Evolutionary conservation across 2,797 vertebrate species (phyloP), one percentile per base, ranked within the genome.

Genomic region (Diglossa cyanea): DNA sequence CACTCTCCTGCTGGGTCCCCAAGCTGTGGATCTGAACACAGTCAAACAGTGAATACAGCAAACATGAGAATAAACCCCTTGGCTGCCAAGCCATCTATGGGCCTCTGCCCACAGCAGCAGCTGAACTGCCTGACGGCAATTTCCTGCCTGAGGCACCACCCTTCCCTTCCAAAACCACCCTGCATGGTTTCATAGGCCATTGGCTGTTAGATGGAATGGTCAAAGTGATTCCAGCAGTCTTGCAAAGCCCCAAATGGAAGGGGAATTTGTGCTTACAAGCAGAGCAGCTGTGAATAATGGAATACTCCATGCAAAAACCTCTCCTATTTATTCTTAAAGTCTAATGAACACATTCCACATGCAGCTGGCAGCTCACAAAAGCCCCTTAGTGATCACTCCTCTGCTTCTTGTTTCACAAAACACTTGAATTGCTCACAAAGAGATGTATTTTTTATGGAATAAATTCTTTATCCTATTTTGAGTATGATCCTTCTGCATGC

Each of bases 341-440:
- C 80, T 92, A 79, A 94, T 73, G 63, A 70, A 84, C 66, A 92
- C 86, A 95, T 88, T 28, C 51, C 79, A 82, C n/a, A 61, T 47
- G 74, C 95, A 97, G 95, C 94, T 95, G 96, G 83, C 71, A 90
- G 71, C 77, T 92, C 71, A 96, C 55, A 96, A 94, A 96, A 91
- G 88, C 77, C 60, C 75, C 42, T 84, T 50, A 37, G 80, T 90
- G 88, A 94, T 66, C 77, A 88, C 77, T 31, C 37, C 37, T 95
- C 88, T 90, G 77, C 55, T 93, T 84, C 86, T 95, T 88, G 44
- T 92, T 95, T 62, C 78, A 91, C 65, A 74, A 85, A 92, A 83
- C 65, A 71, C 53, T 90, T 31, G 33, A 86, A 93, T 67, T 79
- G 55, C 86, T 95, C 50, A 63, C 67, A 92, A 0, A 92, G 71